Conservation (phyloP, 2,888 invertebrate genomes). For the Morpho deidamia region DNA sequence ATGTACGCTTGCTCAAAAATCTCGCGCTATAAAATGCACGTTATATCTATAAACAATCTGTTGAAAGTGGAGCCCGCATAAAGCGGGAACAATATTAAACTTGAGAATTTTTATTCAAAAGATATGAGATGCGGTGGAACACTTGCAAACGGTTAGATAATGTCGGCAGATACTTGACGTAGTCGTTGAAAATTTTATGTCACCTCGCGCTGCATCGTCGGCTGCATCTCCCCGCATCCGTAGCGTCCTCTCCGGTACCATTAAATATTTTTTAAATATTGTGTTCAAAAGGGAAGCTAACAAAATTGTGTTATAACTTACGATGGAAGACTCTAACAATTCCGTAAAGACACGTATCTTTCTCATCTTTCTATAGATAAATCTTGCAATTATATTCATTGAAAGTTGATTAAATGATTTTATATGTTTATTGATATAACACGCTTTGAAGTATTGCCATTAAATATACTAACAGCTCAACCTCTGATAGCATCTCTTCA, state of each 20-base stretch:
- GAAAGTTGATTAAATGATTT: no score
- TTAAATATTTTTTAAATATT: slow-evolving; percentile 4
- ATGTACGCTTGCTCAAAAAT: neutral
- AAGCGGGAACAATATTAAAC: slow-evolving; percentile 43
- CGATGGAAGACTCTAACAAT: no score
- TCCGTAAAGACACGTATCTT: no score
- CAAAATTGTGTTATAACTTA: no score
- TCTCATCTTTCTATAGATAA: no score
- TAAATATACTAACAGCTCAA: no score
- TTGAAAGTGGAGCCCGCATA: slow-evolving; percentile 9
- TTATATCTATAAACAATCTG: slow-evolving; percentile 17
- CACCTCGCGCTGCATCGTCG: slow-evolving; percentile 63
- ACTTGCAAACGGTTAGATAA: slow-evolving; percentile 72
- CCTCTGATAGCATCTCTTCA: no score
- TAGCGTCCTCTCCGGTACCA: slow-evolving; percentile 13
- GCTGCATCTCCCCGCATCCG: slow-evolving; percentile 37
- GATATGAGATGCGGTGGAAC: slow-evolving; percentile 60
- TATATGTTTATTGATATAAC: no score
- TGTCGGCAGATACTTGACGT: slow-evolving; percentile 65
- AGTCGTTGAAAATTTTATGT: slow-evolving; percentile 74
- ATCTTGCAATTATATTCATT: no score
- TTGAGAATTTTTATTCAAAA: slow-evolving; percentile 64
- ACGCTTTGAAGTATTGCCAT: no score
- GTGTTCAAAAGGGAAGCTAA: neutral
- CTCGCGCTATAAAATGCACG: neutral